Conservation (phyloP, 1,140 invertebrate species). For the Ctenoplectra terminalis region DNA sequence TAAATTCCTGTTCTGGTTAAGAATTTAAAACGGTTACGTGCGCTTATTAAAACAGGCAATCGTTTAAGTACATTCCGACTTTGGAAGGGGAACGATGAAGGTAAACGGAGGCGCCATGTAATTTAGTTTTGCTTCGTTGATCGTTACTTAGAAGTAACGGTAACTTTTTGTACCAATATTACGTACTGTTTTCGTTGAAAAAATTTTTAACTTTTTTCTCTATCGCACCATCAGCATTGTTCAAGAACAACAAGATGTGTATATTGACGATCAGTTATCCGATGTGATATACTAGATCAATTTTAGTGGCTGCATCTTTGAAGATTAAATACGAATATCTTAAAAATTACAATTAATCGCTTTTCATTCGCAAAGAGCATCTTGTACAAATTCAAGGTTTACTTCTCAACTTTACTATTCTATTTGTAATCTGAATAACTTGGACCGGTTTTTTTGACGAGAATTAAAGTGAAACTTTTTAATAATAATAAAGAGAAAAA, state of each 20-base stretch:
- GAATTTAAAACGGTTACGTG: background rate
- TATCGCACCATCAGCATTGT: background rate
- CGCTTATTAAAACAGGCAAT: conserved; percentile 20
- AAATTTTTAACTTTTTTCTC: background rate
- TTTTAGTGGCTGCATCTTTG: background rate
- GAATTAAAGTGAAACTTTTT: background rate
- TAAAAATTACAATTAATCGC: background rate
- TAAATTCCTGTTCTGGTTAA: background rate
- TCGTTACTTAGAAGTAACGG: background rate
- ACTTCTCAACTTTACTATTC: background rate
- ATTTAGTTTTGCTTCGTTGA: conserved; percentile 13
- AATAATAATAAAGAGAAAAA: no score
- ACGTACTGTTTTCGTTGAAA: background rate
- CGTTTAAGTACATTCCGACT: background rate
- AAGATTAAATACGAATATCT: background rate
- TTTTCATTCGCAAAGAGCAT: background rate
- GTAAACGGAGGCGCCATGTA: conserved; percentile 27
- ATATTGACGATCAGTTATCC: no score
- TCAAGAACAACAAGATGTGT: no score
- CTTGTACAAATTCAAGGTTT: background rate
- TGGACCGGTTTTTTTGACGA: no score
- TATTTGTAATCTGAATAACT: background rate
- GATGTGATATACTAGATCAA: background rate
- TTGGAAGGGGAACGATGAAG: background rate
- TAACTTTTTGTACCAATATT: no score